Evolutionary conservation across 2,888 invertebrate genomes (phyloP).

Genomic region (Phorcus lineatus): DNA sequence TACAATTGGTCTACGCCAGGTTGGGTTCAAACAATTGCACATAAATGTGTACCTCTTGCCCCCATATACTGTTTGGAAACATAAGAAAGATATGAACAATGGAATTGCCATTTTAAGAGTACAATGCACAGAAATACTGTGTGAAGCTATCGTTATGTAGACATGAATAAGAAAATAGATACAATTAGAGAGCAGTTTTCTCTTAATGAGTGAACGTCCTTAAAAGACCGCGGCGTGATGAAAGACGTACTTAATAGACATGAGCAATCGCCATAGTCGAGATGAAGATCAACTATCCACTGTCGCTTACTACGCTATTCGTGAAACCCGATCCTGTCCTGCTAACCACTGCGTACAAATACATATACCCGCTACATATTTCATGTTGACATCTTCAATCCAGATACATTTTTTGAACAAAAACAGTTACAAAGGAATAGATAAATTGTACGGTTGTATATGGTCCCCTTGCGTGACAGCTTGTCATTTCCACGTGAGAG

Average conservation of each 20-base stretch:
- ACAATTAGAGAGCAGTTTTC: not conserved
- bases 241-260: not conserved
- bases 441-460: not conserved
- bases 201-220: not conserved
- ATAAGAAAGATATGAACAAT: not conserved
- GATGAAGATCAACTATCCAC: no score
- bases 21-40: no score
- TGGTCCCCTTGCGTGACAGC: not conserved
- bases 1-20: no score
- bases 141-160: not conserved
- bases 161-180: not conserved
- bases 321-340: no score
- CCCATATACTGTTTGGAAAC: not conserved
- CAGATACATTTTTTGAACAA: conserved; percentile 4
- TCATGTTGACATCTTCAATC: not conserved
- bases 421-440: not conserved
- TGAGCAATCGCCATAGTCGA: no score
- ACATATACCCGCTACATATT: not conserved
- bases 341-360: no score
- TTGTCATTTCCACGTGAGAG: not conserved
- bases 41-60: no score
- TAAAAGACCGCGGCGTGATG: not conserved
- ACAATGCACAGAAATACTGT: no score
- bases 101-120: not conserved
- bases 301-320: no score